A percentile compares a stretch with the other conserved stretches of the same genome.
Evolutionary conservation across 2,797 vertebrate species (phyloP).

Genomic region (Tadarida brasiliensis): DNA sequence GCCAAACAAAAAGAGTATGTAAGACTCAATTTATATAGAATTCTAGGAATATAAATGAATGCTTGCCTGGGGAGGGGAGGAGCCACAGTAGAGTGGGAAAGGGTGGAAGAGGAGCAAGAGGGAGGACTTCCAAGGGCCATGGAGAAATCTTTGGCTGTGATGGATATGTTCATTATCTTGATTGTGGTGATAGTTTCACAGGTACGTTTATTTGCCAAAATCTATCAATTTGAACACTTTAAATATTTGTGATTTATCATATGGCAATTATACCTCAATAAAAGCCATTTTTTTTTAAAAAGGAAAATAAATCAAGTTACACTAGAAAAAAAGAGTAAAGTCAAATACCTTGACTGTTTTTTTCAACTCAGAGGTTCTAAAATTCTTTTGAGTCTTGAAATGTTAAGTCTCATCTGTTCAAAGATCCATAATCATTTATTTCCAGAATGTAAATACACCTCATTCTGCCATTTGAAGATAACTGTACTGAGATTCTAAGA

Average conservation of each 20-base stretch:
- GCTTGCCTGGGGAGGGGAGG: not conserved
- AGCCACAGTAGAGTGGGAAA: not conserved
- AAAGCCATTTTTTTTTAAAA: not conserved
- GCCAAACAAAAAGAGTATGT: not conserved
- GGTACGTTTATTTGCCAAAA: not conserved
- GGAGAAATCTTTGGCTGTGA: not conserved
- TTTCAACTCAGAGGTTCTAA: conserved; percentile 67
- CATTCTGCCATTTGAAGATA: conserved; percentile 63
- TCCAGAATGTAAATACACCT: conserved; percentile 70
- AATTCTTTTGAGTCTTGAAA: conserved; percentile 56
- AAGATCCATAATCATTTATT: conserved; percentile 69
- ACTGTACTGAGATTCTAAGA: conserved; percentile 32
- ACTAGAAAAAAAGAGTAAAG: not conserved
- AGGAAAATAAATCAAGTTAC: conserved; percentile 52
- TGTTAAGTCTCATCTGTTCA: conserved; percentile 68
- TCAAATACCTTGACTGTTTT: conserved; percentile 29
- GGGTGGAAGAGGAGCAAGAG: not conserved
- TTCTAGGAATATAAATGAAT: conserved; percentile 41
- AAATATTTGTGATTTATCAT: conserved; percentile 22
- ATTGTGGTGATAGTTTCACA: not conserved
- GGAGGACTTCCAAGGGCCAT: not conserved
- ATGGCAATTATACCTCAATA: conserved; percentile 36
- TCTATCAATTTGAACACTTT: not conserved
- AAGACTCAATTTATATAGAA: not conserved
- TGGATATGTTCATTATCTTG: not conserved